Conservation (phyloP, 2,797 vertebrate genomes). For the Peromyscus nudipes region DNA sequence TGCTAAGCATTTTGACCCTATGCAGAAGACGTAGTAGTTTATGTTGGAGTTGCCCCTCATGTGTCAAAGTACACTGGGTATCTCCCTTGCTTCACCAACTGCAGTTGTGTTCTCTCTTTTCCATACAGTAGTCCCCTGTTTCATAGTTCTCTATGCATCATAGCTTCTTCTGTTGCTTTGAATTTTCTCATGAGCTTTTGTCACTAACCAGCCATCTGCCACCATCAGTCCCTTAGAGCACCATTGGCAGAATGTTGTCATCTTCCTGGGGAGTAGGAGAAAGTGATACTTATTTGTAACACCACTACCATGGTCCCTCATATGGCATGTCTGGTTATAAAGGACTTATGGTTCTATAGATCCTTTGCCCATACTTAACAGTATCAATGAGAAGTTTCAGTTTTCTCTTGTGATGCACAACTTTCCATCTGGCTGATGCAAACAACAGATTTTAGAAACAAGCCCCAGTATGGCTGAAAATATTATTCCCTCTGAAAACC, state of each 20-base stretch:
- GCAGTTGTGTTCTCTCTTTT: rapidly evolving
- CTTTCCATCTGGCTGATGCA: not conserved
- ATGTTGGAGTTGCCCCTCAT: rapidly evolving
- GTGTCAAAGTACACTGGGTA: rapidly evolving
- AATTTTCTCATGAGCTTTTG: not conserved
- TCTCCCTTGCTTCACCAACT: rapidly evolving
- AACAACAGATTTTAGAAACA: not conserved
- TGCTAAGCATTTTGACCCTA: not conserved
- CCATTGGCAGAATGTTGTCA: not conserved
- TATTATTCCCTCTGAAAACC: not conserved
- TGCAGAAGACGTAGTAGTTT: rapidly evolving
- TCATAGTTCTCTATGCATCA: not conserved
- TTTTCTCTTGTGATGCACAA: not conserved
- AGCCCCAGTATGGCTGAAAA: not conserved
- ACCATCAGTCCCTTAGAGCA: not conserved
- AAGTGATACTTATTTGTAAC: not conserved
- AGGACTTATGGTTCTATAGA: not conserved
- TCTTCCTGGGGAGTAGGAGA: not conserved
- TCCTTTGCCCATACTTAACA: not conserved
- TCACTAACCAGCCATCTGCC: not conserved
- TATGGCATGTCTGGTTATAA: not conserved
- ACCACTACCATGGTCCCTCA: rapidly evolving
- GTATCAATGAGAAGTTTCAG: not conserved
- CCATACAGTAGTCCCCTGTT: not conserved
- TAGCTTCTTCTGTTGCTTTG: not conserved